phyloP scores from a whole-genome alignment of 1,140 invertebrate species.

The Leptestheria dahalacensis region DNA sequence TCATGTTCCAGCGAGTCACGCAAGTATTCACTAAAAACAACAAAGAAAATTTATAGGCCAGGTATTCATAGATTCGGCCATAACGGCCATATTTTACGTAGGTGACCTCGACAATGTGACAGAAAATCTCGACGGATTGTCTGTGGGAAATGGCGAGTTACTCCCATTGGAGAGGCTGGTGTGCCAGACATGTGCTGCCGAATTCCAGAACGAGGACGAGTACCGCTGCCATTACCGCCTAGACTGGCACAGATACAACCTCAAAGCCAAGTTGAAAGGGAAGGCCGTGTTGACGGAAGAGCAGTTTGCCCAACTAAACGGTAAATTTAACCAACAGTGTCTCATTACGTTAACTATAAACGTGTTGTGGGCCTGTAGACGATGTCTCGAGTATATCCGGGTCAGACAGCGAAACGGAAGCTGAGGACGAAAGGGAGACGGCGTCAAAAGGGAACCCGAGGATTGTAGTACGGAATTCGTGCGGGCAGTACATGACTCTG shows the following conservation, averaged over 20 bases:
- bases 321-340: too few relatives aligned
- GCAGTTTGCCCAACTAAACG: constrained; percentile 31
- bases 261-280: constrained; percentile 44
- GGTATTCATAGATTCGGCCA: too few relatives aligned
- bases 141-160: not conserved
- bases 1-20: too few relatives aligned
- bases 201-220: constrained; percentile 17
- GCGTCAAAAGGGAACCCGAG: not conserved
- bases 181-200: constrained; percentile 19
- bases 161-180: not conserved
- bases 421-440: constrained; percentile 11
- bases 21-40: too few relatives aligned
- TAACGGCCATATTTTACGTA: too few relatives aligned
- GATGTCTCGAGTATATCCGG: constrained; percentile 62
- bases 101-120: too few relatives aligned
- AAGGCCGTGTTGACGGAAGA: constrained; percentile 39
- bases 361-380: constrained; percentile 35
- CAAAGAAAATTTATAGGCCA: too few relatives aligned
- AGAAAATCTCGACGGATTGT: not conserved
- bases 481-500: constrained; percentile 1
- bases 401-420: constrained; percentile 41
- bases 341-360: constrained; percentile 5
- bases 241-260: constrained; percentile 56
- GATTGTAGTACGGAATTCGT: not conserved
- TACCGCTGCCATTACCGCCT: constrained; percentile 46